phyloP scores from a whole-genome alignment of 1,140 invertebrate species.

The Planococcus citri region DNA sequence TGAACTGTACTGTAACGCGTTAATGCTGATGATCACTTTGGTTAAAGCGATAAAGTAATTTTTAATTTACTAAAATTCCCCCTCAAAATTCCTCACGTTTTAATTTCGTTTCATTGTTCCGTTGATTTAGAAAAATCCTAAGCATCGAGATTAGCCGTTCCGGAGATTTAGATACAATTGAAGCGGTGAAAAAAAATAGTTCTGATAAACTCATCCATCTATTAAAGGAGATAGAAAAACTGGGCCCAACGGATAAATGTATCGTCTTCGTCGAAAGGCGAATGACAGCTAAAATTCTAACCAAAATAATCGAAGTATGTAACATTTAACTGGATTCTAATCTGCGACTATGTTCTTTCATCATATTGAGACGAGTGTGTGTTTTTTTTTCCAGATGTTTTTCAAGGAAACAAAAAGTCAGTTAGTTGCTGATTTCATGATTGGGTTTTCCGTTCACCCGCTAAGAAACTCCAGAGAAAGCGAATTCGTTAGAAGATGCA shows the following conservation, averaged over 20 bases:
- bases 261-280: conserved; percentile 70
- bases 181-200: conserved; percentile 39
- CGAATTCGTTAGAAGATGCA: conserved; percentile 5
- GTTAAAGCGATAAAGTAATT: not conserved
- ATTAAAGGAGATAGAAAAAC: conserved; percentile 39
- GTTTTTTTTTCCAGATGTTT: not conserved
- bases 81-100: too few species aligned
- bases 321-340: conserved; percentile 28
- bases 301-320: conserved; percentile 53
- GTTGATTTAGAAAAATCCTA: conserved; percentile 33
- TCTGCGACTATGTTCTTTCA: too few species aligned
- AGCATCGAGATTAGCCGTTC: conserved; percentile 27
- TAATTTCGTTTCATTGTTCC: conserved; percentile 30
- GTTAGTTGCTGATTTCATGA: conserved; percentile 15
- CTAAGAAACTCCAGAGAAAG: conserved; percentile 4
- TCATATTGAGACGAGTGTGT: conserved; percentile 8
- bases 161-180: conserved; percentile 28
- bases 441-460: not conserved
- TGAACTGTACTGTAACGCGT: not conserved
- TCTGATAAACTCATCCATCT: conserved; percentile 44
- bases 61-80: not conserved
- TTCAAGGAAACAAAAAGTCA: not conserved
- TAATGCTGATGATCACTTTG: not conserved
- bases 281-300: conserved; percentile 62
- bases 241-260: conserved; percentile 31